A percentile compares a stretch with the other conserved stretches of the same genome.
Conservation (phyloP, 35 echinoderm and acorn worm genomes). For the Stichopus chloronotus region DNA sequence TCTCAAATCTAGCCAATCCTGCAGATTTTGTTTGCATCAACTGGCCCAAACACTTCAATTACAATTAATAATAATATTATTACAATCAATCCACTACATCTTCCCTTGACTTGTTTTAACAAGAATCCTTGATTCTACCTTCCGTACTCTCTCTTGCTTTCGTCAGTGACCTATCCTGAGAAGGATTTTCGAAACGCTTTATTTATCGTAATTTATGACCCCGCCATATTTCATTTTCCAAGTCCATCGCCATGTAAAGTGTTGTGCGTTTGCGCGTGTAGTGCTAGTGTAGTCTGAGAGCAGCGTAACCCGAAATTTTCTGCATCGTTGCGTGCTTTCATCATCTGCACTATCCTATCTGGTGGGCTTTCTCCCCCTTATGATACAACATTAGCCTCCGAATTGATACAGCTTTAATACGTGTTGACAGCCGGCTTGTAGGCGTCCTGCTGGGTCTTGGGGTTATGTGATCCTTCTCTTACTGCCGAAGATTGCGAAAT, state of each 20-base stretch:
- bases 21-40: not conserved
- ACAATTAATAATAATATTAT: not conserved
- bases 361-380: not conserved
- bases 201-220: not conserved
- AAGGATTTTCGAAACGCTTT: not conserved
- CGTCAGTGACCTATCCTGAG: too few relatives aligned
- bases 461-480: conserved; percentile 39
- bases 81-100: not conserved
- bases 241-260: not conserved
- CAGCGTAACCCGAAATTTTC: conserved; percentile 16
- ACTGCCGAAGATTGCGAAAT: conserved; percentile 4
- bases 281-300: not conserved
- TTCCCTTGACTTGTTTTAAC: not conserved
- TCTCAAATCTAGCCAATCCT: too few relatives aligned
- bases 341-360: not conserved
- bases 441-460: conserved; percentile 38
- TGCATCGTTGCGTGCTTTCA: conserved; percentile 2
- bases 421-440: conserved; percentile 28
- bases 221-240: not conserved
- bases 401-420: conserved; percentile 32
- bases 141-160: not conserved
- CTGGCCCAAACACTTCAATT: not conserved
- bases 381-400: not conserved
- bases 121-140: not conserved
- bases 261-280: not conserved